Conservation (phyloP, 2,113 vertebrate species). For the Jacana jacana region DNA sequence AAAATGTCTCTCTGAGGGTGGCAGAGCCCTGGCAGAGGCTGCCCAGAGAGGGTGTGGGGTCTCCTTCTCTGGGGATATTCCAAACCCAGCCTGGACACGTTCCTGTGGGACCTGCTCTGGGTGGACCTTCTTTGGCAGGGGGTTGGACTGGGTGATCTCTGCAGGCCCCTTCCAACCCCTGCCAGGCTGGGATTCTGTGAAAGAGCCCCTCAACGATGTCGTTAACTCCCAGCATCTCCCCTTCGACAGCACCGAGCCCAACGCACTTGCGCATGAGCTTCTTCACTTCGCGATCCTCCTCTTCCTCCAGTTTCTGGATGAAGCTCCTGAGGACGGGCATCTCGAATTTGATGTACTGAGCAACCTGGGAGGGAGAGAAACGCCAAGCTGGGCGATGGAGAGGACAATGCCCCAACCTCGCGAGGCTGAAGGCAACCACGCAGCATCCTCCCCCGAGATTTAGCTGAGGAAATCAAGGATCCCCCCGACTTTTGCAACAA, state of each 20-base stretch:
- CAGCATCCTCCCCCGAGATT: neutral
- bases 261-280: slow-evolving; percentile 88
- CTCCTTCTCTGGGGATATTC: no score
- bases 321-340: slow-evolving; percentile 97
- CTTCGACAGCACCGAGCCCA: fast-evolving
- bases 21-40: no score
- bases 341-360: slow-evolving; percentile 98
- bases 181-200: neutral
- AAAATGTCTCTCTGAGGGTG: no score
- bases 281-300: slow-evolving; percentile 92
- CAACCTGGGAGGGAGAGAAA: slow-evolving; percentile 78
- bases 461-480: neutral
- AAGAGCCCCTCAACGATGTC: fast-evolving
- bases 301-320: slow-evolving; percentile 93
- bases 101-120: no score
- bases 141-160: neutral
- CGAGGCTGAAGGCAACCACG: fast-evolving
- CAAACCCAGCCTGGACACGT: no score
- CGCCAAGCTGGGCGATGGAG: neutral
- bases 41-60: no score
- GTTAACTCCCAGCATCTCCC: neutral
- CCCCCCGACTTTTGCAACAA: neutral
- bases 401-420: fast-evolving
- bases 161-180: neutral
- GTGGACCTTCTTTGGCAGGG: neutral